Percentiles rank a stretch among this genome's conserved stretches.
Evolutionary conservation across 2,888 invertebrate species (phyloP).

Genomic region (Cheilosia vernalis): DNA sequence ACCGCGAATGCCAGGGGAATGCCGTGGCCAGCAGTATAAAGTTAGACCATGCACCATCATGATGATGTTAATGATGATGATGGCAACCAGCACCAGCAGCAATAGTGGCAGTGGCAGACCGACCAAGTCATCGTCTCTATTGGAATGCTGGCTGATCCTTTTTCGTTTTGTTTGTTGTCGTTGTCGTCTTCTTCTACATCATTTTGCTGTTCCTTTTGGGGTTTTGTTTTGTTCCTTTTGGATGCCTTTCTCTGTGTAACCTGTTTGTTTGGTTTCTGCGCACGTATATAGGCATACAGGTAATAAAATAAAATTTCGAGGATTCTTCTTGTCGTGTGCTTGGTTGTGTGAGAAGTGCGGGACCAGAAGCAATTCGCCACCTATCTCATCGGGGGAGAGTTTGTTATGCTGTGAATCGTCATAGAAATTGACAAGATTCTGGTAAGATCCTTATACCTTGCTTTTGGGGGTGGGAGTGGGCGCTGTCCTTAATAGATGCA

Average conservation of each 20-base stretch:
- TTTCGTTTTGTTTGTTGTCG: slow-evolving; percentile 62
- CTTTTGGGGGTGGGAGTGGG: too few relatives aligned
- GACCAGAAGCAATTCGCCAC: background rate
- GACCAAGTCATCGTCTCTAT: slow-evolving; percentile 74
- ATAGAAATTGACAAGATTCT: too few relatives aligned
- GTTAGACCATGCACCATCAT: slow-evolving; percentile 61
- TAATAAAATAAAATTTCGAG: slow-evolving; percentile 71
- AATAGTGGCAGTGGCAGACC: slow-evolving; percentile 62
- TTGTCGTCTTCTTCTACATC: slow-evolving; percentile 9
- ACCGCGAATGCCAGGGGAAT: slow-evolving; percentile 64
- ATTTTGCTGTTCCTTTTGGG: slow-evolving; percentile 6
- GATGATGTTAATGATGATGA: slow-evolving; percentile 43
- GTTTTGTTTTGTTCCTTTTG: slow-evolving; percentile 38
- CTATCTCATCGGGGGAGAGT: background rate
- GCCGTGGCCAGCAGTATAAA: slow-evolving; percentile 54
- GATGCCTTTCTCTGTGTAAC: slow-evolving; percentile 72
- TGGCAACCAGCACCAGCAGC: slow-evolving; percentile 19
- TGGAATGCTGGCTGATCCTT: slow-evolving; percentile 74
- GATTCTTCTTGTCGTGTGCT: slow-evolving; percentile 69
- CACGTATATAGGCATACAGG: slow-evolving; percentile 33
- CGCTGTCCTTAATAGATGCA: too few relatives aligned
- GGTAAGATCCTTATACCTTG: too few relatives aligned
- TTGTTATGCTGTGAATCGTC: too few relatives aligned
- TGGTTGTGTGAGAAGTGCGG: background rate
- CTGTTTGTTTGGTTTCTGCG: slow-evolving; percentile 69